Conservation (phyloP, 2,888 invertebrate species). For the Conomelus anceps region DNA sequence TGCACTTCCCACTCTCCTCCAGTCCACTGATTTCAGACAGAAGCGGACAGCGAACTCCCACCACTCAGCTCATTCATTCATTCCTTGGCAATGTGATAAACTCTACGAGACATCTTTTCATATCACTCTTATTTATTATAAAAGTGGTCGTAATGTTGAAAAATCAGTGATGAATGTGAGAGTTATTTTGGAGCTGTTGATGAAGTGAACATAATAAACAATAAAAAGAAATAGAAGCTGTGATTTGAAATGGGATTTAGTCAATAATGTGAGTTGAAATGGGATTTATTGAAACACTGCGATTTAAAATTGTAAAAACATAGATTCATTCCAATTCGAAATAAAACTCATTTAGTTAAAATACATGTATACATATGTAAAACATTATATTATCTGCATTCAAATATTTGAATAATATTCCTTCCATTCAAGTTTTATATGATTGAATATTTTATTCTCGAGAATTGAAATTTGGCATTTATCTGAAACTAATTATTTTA, state of each 20-base stretch:
- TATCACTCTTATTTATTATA: not conserved
- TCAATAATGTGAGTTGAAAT: constrained; percentile 17
- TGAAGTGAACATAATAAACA: not conserved
- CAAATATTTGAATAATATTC: too few relatives aligned
- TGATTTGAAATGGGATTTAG: constrained; percentile 11
- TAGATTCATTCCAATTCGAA: too few relatives aligned
- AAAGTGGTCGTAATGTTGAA: not conserved
- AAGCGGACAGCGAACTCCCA: not conserved
- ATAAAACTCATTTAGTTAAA: too few relatives aligned
- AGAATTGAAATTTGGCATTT: too few relatives aligned
- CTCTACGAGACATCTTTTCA: not conserved
- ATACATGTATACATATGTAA: too few relatives aligned
- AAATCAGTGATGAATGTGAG: not conserved
- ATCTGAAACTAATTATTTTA: too few relatives aligned
- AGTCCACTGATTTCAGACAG: too few relatives aligned
- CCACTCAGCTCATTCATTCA: not conserved
- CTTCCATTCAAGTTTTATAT: too few relatives aligned
- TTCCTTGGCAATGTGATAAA: not conserved
- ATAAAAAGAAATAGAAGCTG: not conserved
- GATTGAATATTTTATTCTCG: too few relatives aligned
- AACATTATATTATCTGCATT: too few relatives aligned
- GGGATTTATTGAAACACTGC: too few relatives aligned
- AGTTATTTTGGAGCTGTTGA: not conserved
- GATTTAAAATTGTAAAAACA: too few relatives aligned
- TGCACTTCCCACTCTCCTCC: not conserved